These are phyloP conservation scores for Pegoplata infirma DNA, from an alignment of 2,888 invertebrate genomes.

Conservation along the genomic window DNA sequence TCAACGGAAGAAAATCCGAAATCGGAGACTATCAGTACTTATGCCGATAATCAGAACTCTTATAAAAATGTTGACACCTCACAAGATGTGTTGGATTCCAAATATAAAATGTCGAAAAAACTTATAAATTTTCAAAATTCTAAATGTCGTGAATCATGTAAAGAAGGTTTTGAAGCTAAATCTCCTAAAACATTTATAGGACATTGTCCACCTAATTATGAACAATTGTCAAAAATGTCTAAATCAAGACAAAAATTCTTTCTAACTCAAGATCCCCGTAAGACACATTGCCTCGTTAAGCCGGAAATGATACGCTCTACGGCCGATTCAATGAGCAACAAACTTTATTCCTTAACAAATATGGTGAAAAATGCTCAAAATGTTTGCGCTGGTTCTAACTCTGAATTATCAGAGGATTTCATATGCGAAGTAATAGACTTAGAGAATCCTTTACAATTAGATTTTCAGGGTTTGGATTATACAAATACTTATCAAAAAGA, in stretches of 20 bases:
- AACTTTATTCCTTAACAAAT: conserved; percentile 67
- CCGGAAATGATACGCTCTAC: conserved; percentile 69
- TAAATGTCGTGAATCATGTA: conserved; percentile 69
- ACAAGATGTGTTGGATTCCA: conserved; percentile 66
- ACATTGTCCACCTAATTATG: conserved; percentile 68
- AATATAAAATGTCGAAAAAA: conserved; percentile 65
- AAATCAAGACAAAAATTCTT: conserved; percentile 70
- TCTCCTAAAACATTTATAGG: conserved; percentile 69
- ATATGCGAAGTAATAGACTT: conserved; percentile 74
- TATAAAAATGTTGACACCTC: conserved; percentile 59
- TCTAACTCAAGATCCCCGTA: conserved; percentile 75
- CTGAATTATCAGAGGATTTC: conserved; percentile 69
- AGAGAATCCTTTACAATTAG: conserved; percentile 74
- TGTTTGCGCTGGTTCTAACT: conserved; percentile 68
- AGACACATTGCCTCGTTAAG: conserved; percentile 72
- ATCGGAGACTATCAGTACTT: not conserved
- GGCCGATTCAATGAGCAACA: conserved; percentile 63
- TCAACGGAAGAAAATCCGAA: conserved; percentile 8
- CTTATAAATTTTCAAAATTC: conserved; percentile 63
- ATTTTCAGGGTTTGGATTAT: conserved; percentile 76
- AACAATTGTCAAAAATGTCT: conserved; percentile 67
- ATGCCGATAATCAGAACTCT: not conserved
- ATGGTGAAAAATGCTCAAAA: conserved; percentile 74
- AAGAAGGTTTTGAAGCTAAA: conserved; percentile 69
- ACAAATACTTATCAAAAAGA: conserved; percentile 73